These are phyloP conservation scores for Hipparchia semele DNA, from an alignment of 2,888 invertebrate species.

Conservation along the genomic window DNA sequence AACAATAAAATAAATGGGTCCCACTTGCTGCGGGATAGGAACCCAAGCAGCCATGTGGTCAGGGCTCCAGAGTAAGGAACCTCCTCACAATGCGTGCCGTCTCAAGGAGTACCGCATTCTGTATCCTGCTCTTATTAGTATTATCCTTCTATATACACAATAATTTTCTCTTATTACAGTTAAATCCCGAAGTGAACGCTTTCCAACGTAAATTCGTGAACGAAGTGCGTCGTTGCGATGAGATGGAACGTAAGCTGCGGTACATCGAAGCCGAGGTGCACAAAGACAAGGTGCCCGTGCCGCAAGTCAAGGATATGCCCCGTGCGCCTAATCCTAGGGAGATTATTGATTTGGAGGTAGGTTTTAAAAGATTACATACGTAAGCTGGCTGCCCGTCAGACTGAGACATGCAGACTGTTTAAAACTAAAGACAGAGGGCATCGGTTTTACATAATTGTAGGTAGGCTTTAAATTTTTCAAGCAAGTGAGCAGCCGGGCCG, in stretches of 20 bases:
- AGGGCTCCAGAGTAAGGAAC: too few species aligned
- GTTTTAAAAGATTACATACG: conserved; percentile 5
- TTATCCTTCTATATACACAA: too few species aligned
- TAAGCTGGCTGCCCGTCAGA: background rate
- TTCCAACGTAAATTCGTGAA: conserved; percentile 96
- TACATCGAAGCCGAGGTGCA: conserved; percentile 94
- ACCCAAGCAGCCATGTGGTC: too few species aligned
- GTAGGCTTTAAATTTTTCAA: too few species aligned
- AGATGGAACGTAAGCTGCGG: conserved; percentile 94
- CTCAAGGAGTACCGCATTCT: too few species aligned
- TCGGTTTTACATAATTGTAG: too few species aligned
- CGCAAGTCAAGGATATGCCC: conserved; percentile 89
- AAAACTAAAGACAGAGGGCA: too few species aligned
- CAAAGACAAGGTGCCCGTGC: conserved; percentile 91
- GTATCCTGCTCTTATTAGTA: too few species aligned
- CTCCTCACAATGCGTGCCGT: too few species aligned
- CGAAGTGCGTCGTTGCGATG: conserved; percentile 95
- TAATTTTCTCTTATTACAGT: conserved; percentile 73
- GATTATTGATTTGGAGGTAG: conserved; percentile 94
- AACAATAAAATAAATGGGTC: too few species aligned
- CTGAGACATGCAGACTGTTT: background rate
- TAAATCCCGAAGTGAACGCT: conserved; percentile 93
- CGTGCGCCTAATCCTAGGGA: conserved; percentile 91
- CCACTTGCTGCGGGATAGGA: too few species aligned
- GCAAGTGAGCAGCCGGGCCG: background rate